Evolutionary conservation across 2,797 vertebrate genomes (phyloP).

Genomic region (Sebastes goodei): DNA sequence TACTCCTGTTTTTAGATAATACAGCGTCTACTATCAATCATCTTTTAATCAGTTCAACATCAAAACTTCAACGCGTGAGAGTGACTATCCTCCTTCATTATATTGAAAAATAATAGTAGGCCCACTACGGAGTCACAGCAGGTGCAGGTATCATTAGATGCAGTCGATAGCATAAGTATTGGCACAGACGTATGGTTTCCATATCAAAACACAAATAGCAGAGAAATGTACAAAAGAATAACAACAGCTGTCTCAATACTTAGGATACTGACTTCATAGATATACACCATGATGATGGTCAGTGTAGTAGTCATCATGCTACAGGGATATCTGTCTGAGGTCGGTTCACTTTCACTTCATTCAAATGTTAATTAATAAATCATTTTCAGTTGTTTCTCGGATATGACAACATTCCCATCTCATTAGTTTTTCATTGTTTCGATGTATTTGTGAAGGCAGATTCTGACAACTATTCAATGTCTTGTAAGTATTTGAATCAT

Average conservation of each 20-base stretch:
- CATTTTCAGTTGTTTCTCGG: neutral
- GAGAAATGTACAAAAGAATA: slow-evolving; percentile 21
- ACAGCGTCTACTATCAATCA: neutral
- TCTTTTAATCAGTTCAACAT: neutral
- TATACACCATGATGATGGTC: neutral
- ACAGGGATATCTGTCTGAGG: neutral
- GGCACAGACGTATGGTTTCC: slow-evolving; percentile 32
- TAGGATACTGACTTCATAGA: slow-evolving; percentile 31
- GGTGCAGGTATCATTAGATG: neutral
- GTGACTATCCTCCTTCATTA: neutral
- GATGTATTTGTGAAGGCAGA: neutral
- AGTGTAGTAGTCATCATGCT: neutral
- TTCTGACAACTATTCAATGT: neutral
- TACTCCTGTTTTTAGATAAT: neutral
- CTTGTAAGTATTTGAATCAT: neutral
- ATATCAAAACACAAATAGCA: slow-evolving; percentile 14
- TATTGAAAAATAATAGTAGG: neutral
- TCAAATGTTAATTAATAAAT: neutral
- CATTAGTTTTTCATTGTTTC: neutral
- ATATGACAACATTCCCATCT: neutral
- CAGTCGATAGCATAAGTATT: slow-evolving; percentile 36
- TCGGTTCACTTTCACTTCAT: neutral
- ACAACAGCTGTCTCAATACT: slow-evolving; percentile 30
- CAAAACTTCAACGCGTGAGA: neutral
- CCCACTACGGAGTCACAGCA: slow-evolving; percentile 1